These are phyloP conservation scores for Halesus radiatus DNA, from an alignment of 1,140 invertebrate species.

Conservation along the genomic window DNA sequence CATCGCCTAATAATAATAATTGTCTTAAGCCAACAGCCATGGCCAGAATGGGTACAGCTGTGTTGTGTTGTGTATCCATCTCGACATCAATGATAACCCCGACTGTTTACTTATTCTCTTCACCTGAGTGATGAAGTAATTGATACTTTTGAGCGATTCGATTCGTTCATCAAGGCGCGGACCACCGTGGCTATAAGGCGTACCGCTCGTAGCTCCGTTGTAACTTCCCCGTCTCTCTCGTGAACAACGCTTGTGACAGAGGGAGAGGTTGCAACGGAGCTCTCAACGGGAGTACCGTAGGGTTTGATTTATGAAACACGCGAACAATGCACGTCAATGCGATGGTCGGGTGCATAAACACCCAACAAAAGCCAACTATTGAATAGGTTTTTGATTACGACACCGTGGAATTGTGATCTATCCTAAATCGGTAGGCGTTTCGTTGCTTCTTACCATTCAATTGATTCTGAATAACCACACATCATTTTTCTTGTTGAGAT, in stretches of 20 bases:
- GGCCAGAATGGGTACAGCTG: too few species aligned
- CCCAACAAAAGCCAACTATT: background rate
- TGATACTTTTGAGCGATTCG: constrained; percentile 30
- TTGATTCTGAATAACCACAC: background rate
- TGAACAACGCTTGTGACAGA: too few species aligned
- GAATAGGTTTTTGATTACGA: constrained; percentile 21
- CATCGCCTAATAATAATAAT: too few species aligned
- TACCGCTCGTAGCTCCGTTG: too few species aligned
- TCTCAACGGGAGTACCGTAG: background rate
- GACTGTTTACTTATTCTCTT: constrained; percentile 19
- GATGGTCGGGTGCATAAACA: constrained; percentile 13
- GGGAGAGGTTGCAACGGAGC: too few species aligned
- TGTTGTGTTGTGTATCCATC: background rate
- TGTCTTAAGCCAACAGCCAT: too few species aligned
- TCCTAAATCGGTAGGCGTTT: background rate
- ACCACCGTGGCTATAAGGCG: constrained; percentile 6
- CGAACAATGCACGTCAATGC: constrained; percentile 13
- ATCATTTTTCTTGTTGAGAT: constrained; percentile 1
- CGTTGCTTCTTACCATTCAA: constrained; percentile 4
- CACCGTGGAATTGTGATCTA: background rate
- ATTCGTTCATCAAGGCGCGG: background rate
- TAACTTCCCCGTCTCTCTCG: too few species aligned
- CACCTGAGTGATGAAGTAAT: constrained; percentile 20
- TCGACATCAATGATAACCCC: background rate
- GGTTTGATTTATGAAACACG: constrained; percentile 13